Evolutionary conservation across 2,888 invertebrate species (phyloP).

Genomic region (Scelioninae gen. 2): DNA sequence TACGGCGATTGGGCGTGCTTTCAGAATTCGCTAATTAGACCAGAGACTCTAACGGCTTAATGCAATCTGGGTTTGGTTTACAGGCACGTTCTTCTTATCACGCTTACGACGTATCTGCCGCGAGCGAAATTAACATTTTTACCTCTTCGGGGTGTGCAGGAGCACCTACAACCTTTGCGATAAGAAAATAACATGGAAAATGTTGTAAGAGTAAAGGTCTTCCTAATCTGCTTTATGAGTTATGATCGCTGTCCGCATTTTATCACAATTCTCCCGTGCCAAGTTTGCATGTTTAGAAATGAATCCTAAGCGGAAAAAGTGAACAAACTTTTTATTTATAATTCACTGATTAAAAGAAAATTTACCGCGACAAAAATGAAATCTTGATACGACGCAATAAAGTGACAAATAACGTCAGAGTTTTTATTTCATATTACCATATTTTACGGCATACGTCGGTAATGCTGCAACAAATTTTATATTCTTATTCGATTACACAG

Average conservation of each 20-base stretch:
- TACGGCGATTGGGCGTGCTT: slow-evolving; percentile 8
- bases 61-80: slow-evolving; percentile 35
- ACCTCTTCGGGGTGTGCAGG: slow-evolving; percentile 3
- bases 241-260: slow-evolving; percentile 13
- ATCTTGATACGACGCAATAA: too few relatives aligned
- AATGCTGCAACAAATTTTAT: too few relatives aligned
- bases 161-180: slow-evolving; percentile 22
- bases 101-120: slow-evolving; percentile 20
- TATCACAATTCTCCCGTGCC: slow-evolving; percentile 10
- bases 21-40: slow-evolving; percentile 39
- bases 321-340: too few relatives aligned
- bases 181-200: slow-evolving; percentile 37
- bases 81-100: slow-evolving; percentile 40
- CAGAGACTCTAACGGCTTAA: slow-evolving; percentile 36
- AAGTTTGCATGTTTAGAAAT: slow-evolving; percentile 25
- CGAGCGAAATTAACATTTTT: slow-evolving; percentile 43
- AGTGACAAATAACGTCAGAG: too few relatives aligned
- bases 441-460: too few relatives aligned
- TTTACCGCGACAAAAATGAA: too few relatives aligned
- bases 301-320: background rate
- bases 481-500: too few relatives aligned
- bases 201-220: slow-evolving; percentile 3
- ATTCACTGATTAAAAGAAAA: too few relatives aligned
- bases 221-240: slow-evolving; percentile 33
- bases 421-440: too few relatives aligned